Base-by-base conservation (phyloP, 2,888 invertebrate species). In the Diplolepis rosae region DNA sequence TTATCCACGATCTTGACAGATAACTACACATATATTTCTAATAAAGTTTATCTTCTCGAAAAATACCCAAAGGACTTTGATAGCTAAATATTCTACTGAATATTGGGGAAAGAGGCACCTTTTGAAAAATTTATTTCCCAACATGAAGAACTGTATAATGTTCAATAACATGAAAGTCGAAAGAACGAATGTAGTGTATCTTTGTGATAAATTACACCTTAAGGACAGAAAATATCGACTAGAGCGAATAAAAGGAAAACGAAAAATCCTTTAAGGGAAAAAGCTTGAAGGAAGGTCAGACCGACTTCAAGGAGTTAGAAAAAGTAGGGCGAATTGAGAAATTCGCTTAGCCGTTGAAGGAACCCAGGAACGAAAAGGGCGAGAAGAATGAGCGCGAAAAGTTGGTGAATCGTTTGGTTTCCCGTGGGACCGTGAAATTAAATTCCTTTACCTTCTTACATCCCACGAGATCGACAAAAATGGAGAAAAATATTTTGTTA, bases 401-500 rank as follows among this genome's bases (percentile, higher is more conserved):
- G 77, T 72, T 72, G 79, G 70, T 66, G 73, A 81, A 78, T 76
- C 77, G 80, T 80, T 80, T 81, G 78, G 77, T 78, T 80, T 80
- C 77, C 77, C 79, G 76, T 67, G 79, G 78, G 80, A 82, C 80
- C 82, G 82, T 81, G 81, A 84, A 84, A 85, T 84, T 84, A 85
- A 84, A 84, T 84, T 84, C 83, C 82, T 81, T 73, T 70, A 70
- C 76, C 73, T 72, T 73, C 69, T 70, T 69, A 51, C 52, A 65
- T 67, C 70, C 51, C 65, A 24, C 68, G 67, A 69, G 70, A 66
- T 68, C 42, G 67, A 65, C 65, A 52, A 45, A 66, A 73, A 72
- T 71, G 71, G 73, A 68, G 69, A 70, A n/a, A 70, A 72, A 71
- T 66, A 72, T 75, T 73, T 72, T 45, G 72, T 75, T 66, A 71